Conservation (phyloP, 2,113 vertebrate genomes). For the Amblyornis subalaris region DNA sequence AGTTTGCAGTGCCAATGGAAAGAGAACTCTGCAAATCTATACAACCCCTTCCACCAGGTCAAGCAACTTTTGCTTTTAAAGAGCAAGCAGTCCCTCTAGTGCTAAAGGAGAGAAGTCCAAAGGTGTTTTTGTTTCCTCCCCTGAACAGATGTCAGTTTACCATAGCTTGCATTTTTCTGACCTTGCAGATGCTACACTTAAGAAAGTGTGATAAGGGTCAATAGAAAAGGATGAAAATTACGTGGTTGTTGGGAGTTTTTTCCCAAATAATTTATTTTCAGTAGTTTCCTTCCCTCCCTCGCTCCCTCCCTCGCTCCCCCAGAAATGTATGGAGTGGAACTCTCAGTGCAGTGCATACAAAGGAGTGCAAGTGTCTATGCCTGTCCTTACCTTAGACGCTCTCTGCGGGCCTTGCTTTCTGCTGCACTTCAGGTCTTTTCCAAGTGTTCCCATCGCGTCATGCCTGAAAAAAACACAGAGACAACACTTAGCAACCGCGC, state of each 20-base stretch:
- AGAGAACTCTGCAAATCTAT: not conserved
- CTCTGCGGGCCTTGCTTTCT: not conserved
- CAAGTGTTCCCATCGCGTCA: not conserved
- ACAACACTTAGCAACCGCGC: not conserved
- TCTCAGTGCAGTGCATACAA: fast-evolving
- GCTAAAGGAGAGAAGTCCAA: not conserved
- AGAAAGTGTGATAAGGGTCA: not conserved
- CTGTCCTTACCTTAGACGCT: conserved; percentile 1
- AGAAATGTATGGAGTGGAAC: not conserved
- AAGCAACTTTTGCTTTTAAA: not conserved
- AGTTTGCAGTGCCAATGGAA: not conserved
- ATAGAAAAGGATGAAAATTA: not conserved
- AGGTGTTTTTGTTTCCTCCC: not conserved
- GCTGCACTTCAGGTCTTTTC: conserved; percentile 1
- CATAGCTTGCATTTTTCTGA: not conserved
- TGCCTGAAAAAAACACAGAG: conserved; percentile 13
- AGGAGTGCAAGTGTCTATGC: fast-evolving
- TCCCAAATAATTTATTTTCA: not conserved
- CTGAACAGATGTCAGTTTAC: not conserved
- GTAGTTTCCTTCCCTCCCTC: not conserved
- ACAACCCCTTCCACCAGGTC: not conserved
- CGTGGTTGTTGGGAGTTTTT: not conserved
- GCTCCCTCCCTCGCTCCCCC: not conserved
- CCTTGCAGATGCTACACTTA: not conserved
- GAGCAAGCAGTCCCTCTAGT: not conserved